Evolutionary conservation across 1,140 invertebrate species (phyloP).

Genomic region (Myzus persicae): DNA sequence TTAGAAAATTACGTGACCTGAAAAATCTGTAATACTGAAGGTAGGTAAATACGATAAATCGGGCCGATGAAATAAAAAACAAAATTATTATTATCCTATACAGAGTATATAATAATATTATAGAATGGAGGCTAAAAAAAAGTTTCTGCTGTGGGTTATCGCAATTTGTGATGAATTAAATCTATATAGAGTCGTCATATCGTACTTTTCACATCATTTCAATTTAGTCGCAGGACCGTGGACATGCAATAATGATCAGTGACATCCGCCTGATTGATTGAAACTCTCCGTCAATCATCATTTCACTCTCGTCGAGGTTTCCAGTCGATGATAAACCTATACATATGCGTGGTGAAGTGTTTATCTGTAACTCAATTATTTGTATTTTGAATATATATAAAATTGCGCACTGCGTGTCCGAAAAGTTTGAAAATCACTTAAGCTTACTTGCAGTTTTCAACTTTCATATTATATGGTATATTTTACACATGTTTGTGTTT

Average conservation of each 20-base stretch:
- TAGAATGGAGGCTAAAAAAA: neutral
- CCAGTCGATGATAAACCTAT: neutral
- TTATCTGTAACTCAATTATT: neutral
- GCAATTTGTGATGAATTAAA: too few relatives aligned
- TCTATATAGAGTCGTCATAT: too few relatives aligned
- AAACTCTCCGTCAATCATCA: neutral
- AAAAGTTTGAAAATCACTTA: neutral
- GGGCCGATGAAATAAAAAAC: too few relatives aligned
- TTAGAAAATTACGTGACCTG: too few relatives aligned
- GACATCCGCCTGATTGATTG: neutral
- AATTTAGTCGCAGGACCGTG: neutral
- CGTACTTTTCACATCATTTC: neutral
- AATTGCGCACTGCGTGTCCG: neutral
- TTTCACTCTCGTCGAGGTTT: conserved; percentile 5
- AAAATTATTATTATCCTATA: neutral
- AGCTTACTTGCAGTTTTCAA: neutral
- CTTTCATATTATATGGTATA: neutral
- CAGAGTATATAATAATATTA: neutral
- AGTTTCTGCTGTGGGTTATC: neutral
- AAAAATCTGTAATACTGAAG: too few relatives aligned
- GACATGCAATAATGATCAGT: neutral
- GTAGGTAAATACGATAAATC: too few relatives aligned
- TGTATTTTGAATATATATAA: neutral
- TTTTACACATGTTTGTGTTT: neutral
- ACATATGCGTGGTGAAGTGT: neutral